Base-by-base conservation (phyloP, 2,797 vertebrate genomes). In the Xenopus petersii region DNA sequence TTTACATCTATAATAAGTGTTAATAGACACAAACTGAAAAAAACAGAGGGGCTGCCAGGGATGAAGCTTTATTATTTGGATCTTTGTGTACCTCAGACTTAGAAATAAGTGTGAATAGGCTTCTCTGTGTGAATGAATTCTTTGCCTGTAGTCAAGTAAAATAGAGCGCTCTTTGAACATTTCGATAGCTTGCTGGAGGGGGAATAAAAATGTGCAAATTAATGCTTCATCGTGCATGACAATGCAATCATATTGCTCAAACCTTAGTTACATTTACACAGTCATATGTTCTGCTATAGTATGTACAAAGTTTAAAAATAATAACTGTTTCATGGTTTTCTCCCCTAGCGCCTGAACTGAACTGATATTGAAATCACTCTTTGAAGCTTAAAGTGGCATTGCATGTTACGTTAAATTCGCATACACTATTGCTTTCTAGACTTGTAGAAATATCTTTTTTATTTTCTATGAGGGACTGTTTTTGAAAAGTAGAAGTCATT, bases 121-220 rank as follows among this genome's bases (percentile, higher is more conserved):
- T 75, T 71, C 56, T 24, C 30, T 42, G 54, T 46, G 26, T 76
- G 54, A 70, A 66, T 75, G 60, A 65, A 70, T 76, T 70, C 49
- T 54, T 62, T 77, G 26, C 69, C 30, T 62, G n/a, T n/a, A 67
- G 69, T 26, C 12, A 51, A 54, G 64, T 51, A 12, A 49, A 51
- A 77, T 71, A 36, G 13, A 51, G 46, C 61, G 56, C 6, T 13
- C 16, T 4, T 7, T 76, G 12, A 60, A 46, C 47, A 71, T 76
- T 36, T 36, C 2, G 0, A 36, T 71, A 15, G 2, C 24, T 65
- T 65, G 24, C 62, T 48, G 63, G 47, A 61, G 63, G 26, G 47
- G 42, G 26, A 15, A 46, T 49, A 36, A 21, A 59, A 6, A 63
- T 75, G 42, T 62, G 30, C 47, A 54, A 36, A 30, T 66, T 67